phyloP scores from a whole-genome alignment of 2,797 vertebrate genomes.

The Tauraco hartlaubi region DNA sequence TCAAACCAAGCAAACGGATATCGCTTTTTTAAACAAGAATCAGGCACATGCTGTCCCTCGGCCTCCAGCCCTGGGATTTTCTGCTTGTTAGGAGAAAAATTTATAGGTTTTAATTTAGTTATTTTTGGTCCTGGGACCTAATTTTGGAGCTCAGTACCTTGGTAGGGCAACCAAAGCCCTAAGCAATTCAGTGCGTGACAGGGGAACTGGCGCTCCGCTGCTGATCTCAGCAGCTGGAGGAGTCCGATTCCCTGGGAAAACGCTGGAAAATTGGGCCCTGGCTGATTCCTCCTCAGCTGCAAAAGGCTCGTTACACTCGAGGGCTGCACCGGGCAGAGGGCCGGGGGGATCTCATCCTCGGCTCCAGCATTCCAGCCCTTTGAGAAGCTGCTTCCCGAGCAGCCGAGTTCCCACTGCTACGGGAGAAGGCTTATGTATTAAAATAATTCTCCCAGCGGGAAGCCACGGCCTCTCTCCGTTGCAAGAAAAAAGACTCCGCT shows the following conservation, averaged over 20 bases:
- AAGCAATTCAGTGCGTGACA: neutral
- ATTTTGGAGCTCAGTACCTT: constrained; percentile 53
- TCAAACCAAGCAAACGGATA: neutral
- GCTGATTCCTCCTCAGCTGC: neutral
- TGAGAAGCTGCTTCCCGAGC: neutral
- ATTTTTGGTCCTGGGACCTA: constrained; percentile 52
- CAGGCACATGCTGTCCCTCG: constrained; percentile 15
- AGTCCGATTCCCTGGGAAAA: neutral
- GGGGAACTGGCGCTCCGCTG: neutral
- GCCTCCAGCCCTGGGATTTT: constrained; percentile 50
- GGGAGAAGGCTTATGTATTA: neutral
- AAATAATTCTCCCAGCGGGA: neutral
- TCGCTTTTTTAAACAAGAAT: neutral
- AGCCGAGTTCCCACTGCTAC: fast-evolving
- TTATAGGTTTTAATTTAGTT: constrained; percentile 59
- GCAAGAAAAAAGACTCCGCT: neutral
- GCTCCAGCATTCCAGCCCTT: neutral
- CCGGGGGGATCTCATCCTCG: neutral
- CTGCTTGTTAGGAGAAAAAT: constrained; percentile 43
- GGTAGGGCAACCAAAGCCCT: constrained; percentile 33
- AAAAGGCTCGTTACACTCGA: neutral
- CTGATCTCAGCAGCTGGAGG: neutral
- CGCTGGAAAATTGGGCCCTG: neutral
- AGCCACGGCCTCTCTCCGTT: neutral
- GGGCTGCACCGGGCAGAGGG: neutral